A percentile compares a stretch with the other conserved stretches of the same genome.
These are phyloP conservation scores for Priocnemis perturbator DNA, from an alignment of 2,888 invertebrate species.

Conservation along the genomic window DNA sequence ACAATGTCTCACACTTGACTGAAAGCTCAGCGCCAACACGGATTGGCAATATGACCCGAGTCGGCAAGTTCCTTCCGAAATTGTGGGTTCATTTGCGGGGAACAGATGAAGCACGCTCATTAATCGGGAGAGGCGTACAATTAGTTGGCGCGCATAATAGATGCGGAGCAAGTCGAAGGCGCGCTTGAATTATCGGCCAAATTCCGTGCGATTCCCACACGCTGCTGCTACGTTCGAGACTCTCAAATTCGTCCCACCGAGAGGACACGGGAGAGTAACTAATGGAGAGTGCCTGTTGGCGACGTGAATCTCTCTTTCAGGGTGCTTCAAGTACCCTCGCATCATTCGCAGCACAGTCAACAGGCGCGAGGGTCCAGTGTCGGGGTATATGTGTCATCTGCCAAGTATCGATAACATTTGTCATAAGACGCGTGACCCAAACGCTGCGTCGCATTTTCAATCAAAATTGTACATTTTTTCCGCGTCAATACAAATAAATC, in stretches of 20 bases:
- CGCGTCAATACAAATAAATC: no score
- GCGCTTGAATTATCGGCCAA: no score
- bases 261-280: constrained; percentile 61
- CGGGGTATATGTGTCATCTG: constrained; percentile 69
- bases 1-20: constrained; percentile 3
- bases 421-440: constrained; percentile 47
- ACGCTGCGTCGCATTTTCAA: neutral
- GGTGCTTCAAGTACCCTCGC: constrained; percentile 63
- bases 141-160: no score
- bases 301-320: constrained; percentile 64
- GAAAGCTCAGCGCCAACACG: neutral
- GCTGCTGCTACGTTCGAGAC: no score
- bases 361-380: constrained; percentile 51
- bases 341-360: constrained; percentile 62
- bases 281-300: constrained; percentile 66
- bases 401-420: constrained; percentile 73
- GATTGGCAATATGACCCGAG: neutral
- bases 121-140: no score
- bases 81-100: no score
- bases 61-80: no score
- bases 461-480: no score
- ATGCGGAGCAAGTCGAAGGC: no score
- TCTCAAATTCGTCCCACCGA: neutral
- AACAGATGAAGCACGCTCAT: no score
- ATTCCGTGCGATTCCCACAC: no score